A percentile compares a stretch with the other conserved stretches of the same genome.
phyloP scores from a whole-genome alignment of 2,113 vertebrate genomes.

The Thomomys bottae region DNA sequence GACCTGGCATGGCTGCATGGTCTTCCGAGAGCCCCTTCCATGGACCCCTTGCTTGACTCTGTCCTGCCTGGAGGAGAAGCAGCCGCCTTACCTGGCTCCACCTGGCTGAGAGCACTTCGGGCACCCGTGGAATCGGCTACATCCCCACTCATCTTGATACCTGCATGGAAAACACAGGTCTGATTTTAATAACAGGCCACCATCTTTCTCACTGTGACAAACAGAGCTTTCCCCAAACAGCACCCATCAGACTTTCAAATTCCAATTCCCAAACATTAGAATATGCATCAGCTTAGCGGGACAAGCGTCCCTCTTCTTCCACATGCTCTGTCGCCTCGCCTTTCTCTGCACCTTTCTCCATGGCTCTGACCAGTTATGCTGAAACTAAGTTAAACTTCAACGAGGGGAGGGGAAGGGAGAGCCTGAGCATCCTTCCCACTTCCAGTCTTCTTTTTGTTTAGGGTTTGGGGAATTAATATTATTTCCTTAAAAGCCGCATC shows the following conservation, averaged over 20 bases:
- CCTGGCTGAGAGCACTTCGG: constrained; percentile 81
- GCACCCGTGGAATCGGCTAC: constrained; percentile 90
- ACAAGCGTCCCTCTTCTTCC: constrained; percentile 29
- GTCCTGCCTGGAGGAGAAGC: background rate
- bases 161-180: constrained; percentile 89
- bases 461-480: background rate
- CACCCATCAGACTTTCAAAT: constrained; percentile 91
- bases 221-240: constrained; percentile 88
- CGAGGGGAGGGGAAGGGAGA: background rate
- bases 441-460: background rate
- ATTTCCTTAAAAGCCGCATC: constrained; percentile 20
- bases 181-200: constrained; percentile 94
- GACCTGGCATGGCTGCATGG: background rate
- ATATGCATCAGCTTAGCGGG: constrained; percentile 91
- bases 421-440: background rate
- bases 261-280: constrained; percentile 88
- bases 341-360: constrained; percentile 45
- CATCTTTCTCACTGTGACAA: constrained; percentile 85
- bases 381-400: constrained; percentile 53
- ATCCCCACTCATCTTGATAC: constrained; percentile 97
- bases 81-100: constrained; percentile 90
- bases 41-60: accelerated
- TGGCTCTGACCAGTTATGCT: no score
- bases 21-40: constrained; percentile 23
- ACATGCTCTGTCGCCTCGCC: constrained; percentile 60